Conservation (phyloP, 1,140 invertebrate species). For the Ridgeia piscesae region DNA sequence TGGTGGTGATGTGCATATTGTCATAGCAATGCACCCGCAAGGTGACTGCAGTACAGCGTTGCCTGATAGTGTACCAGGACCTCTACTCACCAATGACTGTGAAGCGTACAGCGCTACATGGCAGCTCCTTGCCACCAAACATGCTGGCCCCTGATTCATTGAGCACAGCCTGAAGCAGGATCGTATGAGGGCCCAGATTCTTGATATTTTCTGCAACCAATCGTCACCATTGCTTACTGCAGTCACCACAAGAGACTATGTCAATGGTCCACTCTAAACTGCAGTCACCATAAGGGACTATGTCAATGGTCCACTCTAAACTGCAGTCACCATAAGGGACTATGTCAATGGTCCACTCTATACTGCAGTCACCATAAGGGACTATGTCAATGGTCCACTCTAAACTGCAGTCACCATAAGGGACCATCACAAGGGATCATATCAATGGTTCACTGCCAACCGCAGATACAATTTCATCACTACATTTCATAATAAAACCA, state of each 20-base stretch:
- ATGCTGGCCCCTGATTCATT: constrained; percentile 52
- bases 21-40: too few species aligned
- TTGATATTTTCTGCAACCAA: constrained; percentile 48
- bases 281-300: background rate
- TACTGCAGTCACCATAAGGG: background rate
- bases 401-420: too few species aligned
- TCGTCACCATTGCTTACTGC: background rate
- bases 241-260: too few species aligned
- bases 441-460: too few species aligned
- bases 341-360: background rate
- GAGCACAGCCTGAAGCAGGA: constrained; percentile 50
- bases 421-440: too few species aligned
- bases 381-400: too few species aligned
- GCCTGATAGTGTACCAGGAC: too few species aligned
- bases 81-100: constrained; percentile 50
- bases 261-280: too few species aligned
- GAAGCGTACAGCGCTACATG: constrained; percentile 50
- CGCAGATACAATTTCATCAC: too few species aligned
- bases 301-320: background rate
- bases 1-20: too few species aligned
- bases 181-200: constrained; percentile 51
- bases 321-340: background rate
- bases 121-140: constrained; percentile 50
- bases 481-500: too few species aligned
- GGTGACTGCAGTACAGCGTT: too few species aligned